These are phyloP conservation scores for Rhingia campestris DNA, from an alignment of 2,888 invertebrate genomes.

Conservation along the genomic window DNA sequence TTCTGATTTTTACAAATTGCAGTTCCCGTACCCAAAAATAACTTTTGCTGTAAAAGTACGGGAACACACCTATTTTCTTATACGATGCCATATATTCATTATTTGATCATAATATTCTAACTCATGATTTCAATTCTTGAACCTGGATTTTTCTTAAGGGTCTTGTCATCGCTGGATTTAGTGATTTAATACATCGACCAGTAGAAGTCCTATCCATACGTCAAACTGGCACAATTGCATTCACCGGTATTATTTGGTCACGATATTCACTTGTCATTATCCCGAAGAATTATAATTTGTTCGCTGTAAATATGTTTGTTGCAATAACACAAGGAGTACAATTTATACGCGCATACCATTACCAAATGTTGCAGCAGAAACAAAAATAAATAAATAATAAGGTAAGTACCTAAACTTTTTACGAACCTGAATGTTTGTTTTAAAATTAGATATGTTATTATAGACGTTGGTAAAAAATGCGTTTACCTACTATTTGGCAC, in stretches of 20 bases:
- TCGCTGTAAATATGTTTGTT: conserved; percentile 97
- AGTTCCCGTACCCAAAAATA: too few relatives aligned
- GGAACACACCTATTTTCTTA: too few relatives aligned
- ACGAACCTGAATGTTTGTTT: too few relatives aligned
- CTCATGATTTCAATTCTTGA: too few relatives aligned
- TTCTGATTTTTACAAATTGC: too few relatives aligned
- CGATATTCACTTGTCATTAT: conserved; percentile 96
- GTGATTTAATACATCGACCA: conserved; percentile 91
- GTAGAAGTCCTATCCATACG: conserved; percentile 91
- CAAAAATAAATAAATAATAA: background rate
- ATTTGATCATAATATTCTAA: too few relatives aligned
- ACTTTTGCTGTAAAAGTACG: background rate
- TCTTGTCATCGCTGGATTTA: conserved; percentile 92
- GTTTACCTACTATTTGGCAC: too few relatives aligned
- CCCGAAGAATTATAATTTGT: conserved; percentile 96
- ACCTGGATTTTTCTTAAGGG: conserved; percentile 76
- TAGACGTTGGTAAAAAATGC: too few relatives aligned
- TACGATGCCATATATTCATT: too few relatives aligned
- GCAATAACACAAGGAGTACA: conserved; percentile 92
- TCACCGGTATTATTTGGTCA: conserved; percentile 96
- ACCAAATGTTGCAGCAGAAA: conserved; percentile 52
- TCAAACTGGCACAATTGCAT: conserved; percentile 91
- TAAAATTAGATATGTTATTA: too few relatives aligned
- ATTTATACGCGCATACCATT: conserved; percentile 85
- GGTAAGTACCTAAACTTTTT: too few relatives aligned